Percentiles rank a stretch among this genome's conserved stretches.
These are phyloP conservation scores for Porites divaricata DNA, from an alignment of 92 coral and sea anemone genomes.

Conservation along the genomic window DNA sequence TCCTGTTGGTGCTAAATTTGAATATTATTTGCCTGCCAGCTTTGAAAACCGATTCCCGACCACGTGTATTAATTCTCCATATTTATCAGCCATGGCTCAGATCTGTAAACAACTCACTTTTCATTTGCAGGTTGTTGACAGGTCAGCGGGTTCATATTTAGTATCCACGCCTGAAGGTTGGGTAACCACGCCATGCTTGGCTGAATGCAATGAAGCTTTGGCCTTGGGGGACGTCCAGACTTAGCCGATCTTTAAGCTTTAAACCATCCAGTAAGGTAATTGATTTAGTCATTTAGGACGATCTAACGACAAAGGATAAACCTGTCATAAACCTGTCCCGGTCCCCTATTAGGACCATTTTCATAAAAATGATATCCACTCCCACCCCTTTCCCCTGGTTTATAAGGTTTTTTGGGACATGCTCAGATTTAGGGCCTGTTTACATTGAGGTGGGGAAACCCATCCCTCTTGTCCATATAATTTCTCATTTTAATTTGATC, in stretches of 20 bases:
- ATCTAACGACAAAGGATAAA: too few relatives aligned
- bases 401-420: too few relatives aligned
- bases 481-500: too few relatives aligned
- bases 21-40: slow-evolving; percentile 46
- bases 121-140: slow-evolving; percentile 69
- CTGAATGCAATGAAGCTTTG: slow-evolving; percentile 6
- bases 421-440: too few relatives aligned
- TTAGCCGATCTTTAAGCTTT: slow-evolving; percentile 10
- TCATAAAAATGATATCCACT: neutral
- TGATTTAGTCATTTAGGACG: too few relatives aligned
- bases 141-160: slow-evolving; percentile 65
- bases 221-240: neutral
- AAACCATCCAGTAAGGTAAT: slow-evolving; percentile 8
- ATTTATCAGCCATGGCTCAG: slow-evolving; percentile 28
- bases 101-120: slow-evolving; percentile 74
- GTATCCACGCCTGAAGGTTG: slow-evolving; percentile 38
- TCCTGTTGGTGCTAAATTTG: slow-evolving; percentile 41
- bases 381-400: neutral
- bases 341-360: too few relatives aligned
- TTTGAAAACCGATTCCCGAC: slow-evolving; percentile 44
- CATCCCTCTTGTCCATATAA: too few relatives aligned
- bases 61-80: slow-evolving; percentile 76
- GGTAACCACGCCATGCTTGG: slow-evolving; percentile 4
- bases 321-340: too few relatives aligned
- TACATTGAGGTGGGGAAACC: too few relatives aligned